These are phyloP conservation scores for Conus betulinus DNA, from an alignment of 1,140 invertebrate species.

Conservation along the genomic window DNA sequence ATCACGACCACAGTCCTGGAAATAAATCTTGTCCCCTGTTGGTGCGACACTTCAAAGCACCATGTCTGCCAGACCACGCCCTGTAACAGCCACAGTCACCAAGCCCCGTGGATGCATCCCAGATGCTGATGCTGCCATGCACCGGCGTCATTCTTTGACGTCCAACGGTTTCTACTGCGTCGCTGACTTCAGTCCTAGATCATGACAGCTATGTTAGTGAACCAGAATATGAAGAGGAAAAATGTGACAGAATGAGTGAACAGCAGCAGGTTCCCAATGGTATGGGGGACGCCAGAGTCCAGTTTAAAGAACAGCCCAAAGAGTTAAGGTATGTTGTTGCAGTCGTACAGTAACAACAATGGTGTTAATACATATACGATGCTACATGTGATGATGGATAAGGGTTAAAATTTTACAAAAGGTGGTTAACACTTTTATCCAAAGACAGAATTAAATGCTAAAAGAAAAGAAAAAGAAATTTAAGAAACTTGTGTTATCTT, in stretches of 20 bases:
- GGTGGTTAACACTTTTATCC: too few relatives aligned
- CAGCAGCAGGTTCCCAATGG: background rate
- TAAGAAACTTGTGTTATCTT: too few relatives aligned
- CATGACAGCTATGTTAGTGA: constrained; percentile 68
- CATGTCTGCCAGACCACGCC: constrained; percentile 54
- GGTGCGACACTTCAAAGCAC: background rate
- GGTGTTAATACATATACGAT: too few relatives aligned
- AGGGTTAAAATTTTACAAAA: too few relatives aligned
- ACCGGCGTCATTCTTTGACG: constrained; percentile 56
- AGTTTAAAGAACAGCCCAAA: background rate
- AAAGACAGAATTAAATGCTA: too few relatives aligned
- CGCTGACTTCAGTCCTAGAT: constrained; percentile 66
- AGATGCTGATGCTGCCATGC: constrained; percentile 22
- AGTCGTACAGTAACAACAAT: too few relatives aligned
- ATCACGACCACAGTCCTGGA: background rate
- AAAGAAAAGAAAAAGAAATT: too few relatives aligned
- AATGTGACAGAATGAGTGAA: background rate
- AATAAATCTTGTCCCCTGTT: background rate
- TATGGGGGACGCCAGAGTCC: background rate
- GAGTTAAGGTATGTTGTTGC: background rate
- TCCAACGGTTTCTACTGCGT: constrained; percentile 65
- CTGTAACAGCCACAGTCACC: constrained; percentile 68
- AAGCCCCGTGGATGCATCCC: constrained; percentile 65
- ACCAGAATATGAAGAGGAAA: constrained; percentile 26
- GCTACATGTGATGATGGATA: too few relatives aligned